phyloP scores from a whole-genome alignment of 2,888 invertebrate genomes.

The Yponomeuta evonymella region DNA sequence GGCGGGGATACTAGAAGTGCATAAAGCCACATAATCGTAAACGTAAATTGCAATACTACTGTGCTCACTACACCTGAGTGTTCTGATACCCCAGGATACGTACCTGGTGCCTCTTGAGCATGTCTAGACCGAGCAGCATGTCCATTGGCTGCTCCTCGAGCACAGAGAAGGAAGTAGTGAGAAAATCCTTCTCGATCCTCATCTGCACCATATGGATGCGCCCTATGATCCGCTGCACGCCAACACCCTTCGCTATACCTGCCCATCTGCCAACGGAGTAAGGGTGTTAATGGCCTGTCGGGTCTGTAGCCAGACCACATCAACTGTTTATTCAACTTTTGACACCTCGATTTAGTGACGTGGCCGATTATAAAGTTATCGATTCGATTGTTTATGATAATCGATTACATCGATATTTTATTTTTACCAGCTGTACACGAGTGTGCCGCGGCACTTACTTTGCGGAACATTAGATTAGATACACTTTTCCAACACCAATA shows the following conservation, averaged over 20 bases:
- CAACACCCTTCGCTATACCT: conserved; percentile 98
- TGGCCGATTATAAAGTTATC: too few species aligned
- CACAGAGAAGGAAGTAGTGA: conserved; percentile 97
- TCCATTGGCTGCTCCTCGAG: conserved; percentile 98
- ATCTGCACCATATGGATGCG: conserved; percentile 98
- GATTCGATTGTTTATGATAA: too few species aligned
- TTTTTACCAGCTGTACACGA: too few species aligned
- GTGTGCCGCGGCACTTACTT: too few species aligned
- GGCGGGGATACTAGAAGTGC: background rate
- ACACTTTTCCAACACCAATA: too few species aligned
- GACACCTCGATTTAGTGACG: too few species aligned
- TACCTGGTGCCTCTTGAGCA: conserved; percentile 98
- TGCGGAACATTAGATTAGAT: too few species aligned
- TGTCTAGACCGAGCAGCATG: conserved; percentile 97
- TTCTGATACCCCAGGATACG: background rate
- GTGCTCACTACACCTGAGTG: too few species aligned
- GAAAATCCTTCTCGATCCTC: conserved; percentile 94
- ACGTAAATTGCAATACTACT: too few species aligned
- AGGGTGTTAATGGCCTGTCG: background rate
- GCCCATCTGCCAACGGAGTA: conserved; percentile 81
- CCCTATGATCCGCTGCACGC: conserved; percentile 96
- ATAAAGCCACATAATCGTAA: too few species aligned
- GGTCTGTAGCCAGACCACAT: background rate
- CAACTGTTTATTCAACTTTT: too few species aligned
- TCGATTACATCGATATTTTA: too few species aligned